These are phyloP conservation scores for Casuarius casuarius DNA, from an alignment of 2,113 vertebrate species.

Conservation along the genomic window DNA sequence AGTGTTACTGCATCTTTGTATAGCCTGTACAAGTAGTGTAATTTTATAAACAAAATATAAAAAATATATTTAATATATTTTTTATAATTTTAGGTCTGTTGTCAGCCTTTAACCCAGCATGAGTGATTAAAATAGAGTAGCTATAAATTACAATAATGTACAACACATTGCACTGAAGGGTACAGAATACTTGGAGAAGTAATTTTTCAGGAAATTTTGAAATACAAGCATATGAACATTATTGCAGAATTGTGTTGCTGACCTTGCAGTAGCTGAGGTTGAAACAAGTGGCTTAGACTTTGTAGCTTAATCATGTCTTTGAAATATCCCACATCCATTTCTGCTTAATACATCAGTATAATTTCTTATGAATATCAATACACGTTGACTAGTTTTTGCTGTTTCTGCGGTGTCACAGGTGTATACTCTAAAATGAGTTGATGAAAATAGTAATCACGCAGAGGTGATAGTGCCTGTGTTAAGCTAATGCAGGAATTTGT, in stretches of 20 bases:
- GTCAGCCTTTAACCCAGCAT: neutral
- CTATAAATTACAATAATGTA: neutral
- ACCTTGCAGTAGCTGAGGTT: neutral
- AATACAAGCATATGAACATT: neutral
- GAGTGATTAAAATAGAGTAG: neutral
- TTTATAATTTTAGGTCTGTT: neutral
- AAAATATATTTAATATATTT: neutral
- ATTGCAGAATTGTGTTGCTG: neutral
- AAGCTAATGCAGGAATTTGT: neutral
- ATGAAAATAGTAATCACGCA: neutral
- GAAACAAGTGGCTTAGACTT: neutral
- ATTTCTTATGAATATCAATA: neutral
- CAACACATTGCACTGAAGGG: neutral
- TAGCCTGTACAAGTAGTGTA: neutral
- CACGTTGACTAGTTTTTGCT: neutral
- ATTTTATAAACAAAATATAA: neutral
- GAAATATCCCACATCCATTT: neutral
- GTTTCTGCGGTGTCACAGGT: neutral
- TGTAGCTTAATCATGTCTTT: neutral
- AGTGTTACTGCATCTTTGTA: neutral
- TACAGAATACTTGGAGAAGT: neutral
- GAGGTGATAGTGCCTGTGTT: too few relatives aligned
- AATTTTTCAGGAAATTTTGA: neutral
- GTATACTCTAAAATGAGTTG: neutral
- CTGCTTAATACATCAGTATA: neutral